Evolutionary conservation across 2,113 vertebrate species (phyloP).

Genomic region (Semnornis frantzii): DNA sequence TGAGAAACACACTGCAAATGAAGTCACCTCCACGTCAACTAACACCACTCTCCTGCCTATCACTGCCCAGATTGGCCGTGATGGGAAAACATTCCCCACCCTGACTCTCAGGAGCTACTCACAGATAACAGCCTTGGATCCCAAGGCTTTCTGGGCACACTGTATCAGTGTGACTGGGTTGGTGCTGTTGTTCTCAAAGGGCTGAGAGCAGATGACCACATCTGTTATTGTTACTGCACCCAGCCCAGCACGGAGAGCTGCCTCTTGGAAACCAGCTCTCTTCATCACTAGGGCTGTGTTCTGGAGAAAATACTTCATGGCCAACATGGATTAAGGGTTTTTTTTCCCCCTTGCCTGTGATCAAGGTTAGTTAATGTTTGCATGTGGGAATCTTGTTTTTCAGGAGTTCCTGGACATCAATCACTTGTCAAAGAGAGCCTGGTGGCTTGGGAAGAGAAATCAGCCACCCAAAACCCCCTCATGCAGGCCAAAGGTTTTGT

Average conservation of each 20-base stretch:
- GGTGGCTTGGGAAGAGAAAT: neutral
- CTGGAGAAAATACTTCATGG: neutral
- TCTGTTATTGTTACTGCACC: slow-evolving; percentile 17
- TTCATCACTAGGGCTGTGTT: slow-evolving; percentile 1
- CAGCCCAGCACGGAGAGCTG: neutral
- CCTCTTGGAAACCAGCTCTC: neutral
- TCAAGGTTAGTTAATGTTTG: slow-evolving; percentile 10
- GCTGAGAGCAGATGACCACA: neutral
- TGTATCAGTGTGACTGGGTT: neutral
- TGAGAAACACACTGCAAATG: slow-evolving; percentile 4
- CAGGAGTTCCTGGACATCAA: slow-evolving; percentile 6
- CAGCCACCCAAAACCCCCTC: neutral
- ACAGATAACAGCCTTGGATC: neutral
- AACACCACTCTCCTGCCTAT: neutral
- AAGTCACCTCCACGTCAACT: neutral
- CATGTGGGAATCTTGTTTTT: slow-evolving; percentile 31
- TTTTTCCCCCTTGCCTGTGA: slow-evolving; percentile 21
- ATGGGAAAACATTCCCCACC: neutral
- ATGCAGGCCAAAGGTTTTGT: neutral
- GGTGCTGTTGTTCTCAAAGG: neutral
- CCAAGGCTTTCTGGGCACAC: neutral
- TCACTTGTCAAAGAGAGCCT: neutral
- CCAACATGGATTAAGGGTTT: neutral
- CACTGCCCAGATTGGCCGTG: neutral
- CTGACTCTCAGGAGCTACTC: neutral